A percentile compares a stretch with the other conserved stretches of the same genome.
Evolutionary conservation across 2,797 vertebrate genomes (phyloP).

Genomic region (Neoniphon sammara): DNA sequence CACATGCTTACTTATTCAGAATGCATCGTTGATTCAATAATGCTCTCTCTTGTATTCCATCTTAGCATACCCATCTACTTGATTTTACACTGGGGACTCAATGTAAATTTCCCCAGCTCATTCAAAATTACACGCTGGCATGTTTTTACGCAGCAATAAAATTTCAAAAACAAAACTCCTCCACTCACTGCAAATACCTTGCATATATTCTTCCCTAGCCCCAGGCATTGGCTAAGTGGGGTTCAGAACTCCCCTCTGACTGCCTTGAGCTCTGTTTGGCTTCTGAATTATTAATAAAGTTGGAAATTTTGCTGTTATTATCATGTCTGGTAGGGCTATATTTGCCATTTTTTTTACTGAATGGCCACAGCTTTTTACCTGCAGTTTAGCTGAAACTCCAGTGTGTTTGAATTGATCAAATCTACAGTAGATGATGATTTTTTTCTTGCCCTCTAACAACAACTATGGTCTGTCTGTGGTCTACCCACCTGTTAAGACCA

Average conservation of each 20-base stretch:
- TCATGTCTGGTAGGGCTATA: constrained; percentile 54
- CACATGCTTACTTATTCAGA: constrained; percentile 70
- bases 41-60: constrained; percentile 58
- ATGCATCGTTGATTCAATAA: constrained; percentile 71
- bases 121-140: constrained; percentile 58
- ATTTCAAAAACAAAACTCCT: constrained; percentile 45
- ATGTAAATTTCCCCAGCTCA: constrained; percentile 63
- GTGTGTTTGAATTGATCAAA: constrained; percentile 36
- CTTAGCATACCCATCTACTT: constrained; percentile 65
- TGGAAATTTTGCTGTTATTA: constrained; percentile 76
- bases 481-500: constrained; percentile 13
- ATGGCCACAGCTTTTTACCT: constrained; percentile 41
- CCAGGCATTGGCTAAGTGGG: constrained; percentile 70
- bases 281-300: constrained; percentile 83
- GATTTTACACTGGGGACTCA: constrained; percentile 71
- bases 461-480: constrained; percentile 1
- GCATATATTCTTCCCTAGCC: constrained; percentile 68
- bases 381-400: constrained; percentile 28
- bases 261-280: constrained; percentile 75
- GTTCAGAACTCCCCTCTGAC: constrained; percentile 65
- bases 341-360: constrained; percentile 71
- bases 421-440: constrained; percentile 18
- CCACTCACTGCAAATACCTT: constrained; percentile 60
- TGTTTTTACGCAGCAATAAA: constrained; percentile 40
- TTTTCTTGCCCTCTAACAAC: constrained; percentile 1